phyloP scores from a whole-genome alignment of 2,113 vertebrate genomes.

The Anoplopoma fimbria region DNA sequence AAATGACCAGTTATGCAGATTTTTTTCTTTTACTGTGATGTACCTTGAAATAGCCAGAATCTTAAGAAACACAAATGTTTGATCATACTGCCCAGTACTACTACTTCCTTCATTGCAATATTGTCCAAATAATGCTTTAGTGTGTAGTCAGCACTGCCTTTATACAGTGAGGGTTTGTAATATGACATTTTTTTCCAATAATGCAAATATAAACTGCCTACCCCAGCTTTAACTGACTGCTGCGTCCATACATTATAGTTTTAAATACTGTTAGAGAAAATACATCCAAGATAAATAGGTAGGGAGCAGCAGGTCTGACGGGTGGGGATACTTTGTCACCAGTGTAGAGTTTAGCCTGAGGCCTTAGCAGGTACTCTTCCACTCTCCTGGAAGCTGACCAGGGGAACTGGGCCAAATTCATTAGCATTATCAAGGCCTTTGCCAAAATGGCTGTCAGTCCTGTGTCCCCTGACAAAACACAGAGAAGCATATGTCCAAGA shows the following conservation, averaged over 20 bases:
- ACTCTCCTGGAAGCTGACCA: conserved; percentile 43
- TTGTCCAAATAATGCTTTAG: too few relatives aligned
- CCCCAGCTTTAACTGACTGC: neutral
- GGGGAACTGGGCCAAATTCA: conserved; percentile 38
- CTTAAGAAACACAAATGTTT: too few relatives aligned
- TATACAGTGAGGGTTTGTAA: too few relatives aligned
- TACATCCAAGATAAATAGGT: conserved; percentile 28
- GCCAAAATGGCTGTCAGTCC: conserved; percentile 35
- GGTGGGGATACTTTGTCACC: conserved; percentile 25
- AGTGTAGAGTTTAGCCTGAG: conserved; percentile 30
- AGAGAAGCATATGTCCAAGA: conserved; percentile 17
- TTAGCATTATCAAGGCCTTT: conserved; percentile 38
- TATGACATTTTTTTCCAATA: too few relatives aligned
- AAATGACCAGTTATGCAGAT: too few relatives aligned
- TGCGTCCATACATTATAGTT: neutral
- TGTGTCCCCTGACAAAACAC: conserved; percentile 32
- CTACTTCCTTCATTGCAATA: too few relatives aligned
- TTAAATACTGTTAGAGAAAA: conserved; percentile 5
- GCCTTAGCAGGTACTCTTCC: conserved; percentile 23
- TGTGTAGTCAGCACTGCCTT: too few relatives aligned
- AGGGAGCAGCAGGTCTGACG: conserved; percentile 28
- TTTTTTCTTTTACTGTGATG: too few relatives aligned
- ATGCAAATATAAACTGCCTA: too few relatives aligned
- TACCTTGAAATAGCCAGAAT: too few relatives aligned
- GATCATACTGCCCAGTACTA: too few relatives aligned